Conservation (phyloP, 2,797 vertebrate genomes). For the Knipowitschia caucasica region DNA sequence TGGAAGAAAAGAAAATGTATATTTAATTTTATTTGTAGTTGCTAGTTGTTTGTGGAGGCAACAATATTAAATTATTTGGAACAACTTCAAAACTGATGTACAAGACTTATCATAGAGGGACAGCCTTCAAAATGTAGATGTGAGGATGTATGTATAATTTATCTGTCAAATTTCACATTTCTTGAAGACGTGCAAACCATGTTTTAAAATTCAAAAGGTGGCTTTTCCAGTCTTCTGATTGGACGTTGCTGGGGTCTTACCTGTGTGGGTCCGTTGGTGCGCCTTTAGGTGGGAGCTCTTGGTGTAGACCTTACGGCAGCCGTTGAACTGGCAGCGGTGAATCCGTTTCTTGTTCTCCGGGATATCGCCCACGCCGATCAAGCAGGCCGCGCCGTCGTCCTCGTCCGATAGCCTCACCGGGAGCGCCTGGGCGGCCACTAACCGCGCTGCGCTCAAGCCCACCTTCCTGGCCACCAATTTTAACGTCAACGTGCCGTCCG, state of each 20-base stretch:
- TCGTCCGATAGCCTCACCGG: conserved; percentile 77
- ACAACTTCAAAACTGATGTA: no score
- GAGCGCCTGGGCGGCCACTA: conserved; percentile 77
- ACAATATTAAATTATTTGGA: no score
- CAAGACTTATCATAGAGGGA: no score
- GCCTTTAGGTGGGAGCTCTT: conserved; percentile 99
- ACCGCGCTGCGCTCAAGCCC: conserved; percentile 81
- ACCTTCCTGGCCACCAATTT: conserved; percentile 95
- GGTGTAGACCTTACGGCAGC: conserved; percentile 98
- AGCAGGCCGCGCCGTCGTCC: conserved; percentile 76
- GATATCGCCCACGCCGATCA: conserved; percentile 70
- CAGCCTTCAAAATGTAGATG: no score
- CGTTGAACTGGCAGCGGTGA: conserved; percentile 97
- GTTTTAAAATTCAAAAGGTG: no score
- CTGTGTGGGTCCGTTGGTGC: conserved; percentile 99
- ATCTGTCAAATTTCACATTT: no score
- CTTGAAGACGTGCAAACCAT: no score
- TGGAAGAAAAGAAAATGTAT: no score
- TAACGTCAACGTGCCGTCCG: conserved; percentile 91
- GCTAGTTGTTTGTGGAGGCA: no score
- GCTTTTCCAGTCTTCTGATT: no score
- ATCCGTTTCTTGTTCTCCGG: conserved; percentile 98
- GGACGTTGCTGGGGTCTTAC: conserved; percentile 70
- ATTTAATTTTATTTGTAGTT: no score
- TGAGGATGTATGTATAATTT: no score